Evolutionary conservation across 1,140 invertebrate species (phyloP).

Genomic region (Gryon sp.): DNA sequence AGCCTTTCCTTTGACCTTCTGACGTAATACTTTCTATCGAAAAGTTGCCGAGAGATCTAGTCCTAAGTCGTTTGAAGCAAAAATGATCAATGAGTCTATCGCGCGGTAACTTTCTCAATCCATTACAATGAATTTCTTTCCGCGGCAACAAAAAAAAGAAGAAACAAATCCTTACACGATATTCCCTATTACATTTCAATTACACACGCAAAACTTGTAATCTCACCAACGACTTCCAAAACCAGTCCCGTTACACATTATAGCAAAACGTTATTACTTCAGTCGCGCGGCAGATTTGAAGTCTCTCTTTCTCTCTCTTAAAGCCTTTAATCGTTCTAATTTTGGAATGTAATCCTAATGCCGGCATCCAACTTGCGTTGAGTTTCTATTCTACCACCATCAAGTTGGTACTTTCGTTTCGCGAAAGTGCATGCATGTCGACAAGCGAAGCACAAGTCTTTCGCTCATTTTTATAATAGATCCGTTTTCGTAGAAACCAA

Average conservation of each 20-base stretch:
- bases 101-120: conserved; percentile 39
- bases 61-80: conserved; percentile 24
- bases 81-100: conserved; percentile 37
- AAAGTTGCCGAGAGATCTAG: conserved; percentile 37
- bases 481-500: conserved; percentile 37
- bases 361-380: conserved; percentile 34
- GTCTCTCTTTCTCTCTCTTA: too few species aligned
- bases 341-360: conserved; percentile 58
- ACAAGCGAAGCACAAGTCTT: conserved; percentile 16
- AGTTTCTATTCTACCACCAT: conserved; percentile 56
- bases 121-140: conserved; percentile 51
- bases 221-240: conserved; percentile 28
- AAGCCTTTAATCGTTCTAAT: conserved; percentile 60
- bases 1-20: conserved; percentile 40
- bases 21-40: conserved; percentile 55
- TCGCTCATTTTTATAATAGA: conserved; percentile 51
- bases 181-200: conserved; percentile 61
- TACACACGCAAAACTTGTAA: conserved; percentile 61
- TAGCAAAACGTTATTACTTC: conserved; percentile 51
- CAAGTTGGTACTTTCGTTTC: conserved; percentile 51
- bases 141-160: conserved; percentile 13
- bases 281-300: conserved; percentile 39
- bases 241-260: conserved; percentile 53
- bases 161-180: too few species aligned
- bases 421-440: conserved; percentile 58